Evolutionary conservation across 2,888 invertebrate genomes (phyloP).

Genomic region (Nephrotoma guestfalica): DNA sequence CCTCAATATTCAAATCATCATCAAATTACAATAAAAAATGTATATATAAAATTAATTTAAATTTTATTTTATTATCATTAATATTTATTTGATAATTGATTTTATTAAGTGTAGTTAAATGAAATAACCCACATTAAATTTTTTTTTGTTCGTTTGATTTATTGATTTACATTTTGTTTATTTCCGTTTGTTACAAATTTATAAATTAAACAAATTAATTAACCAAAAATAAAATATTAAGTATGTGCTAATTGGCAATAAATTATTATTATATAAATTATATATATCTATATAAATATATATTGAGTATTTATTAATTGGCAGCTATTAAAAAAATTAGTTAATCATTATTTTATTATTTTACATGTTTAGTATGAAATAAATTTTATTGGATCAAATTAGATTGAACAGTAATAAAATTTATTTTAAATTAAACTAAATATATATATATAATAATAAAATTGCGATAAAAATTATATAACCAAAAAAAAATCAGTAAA

Average conservation of each 20-base stretch:
- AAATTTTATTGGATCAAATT: not conserved
- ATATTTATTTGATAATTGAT: not conserved
- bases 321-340: conserved; percentile 4
- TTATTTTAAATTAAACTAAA: not conserved
- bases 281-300: not conserved
- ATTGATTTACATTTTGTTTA: not conserved
- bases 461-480: not conserved
- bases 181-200: not conserved
- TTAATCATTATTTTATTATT: not conserved
- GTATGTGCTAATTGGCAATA: conserved; percentile 5
- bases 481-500: not conserved
- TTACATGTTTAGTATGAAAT: not conserved
- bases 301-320: conserved; percentile 3
- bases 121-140: not conserved
- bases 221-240: not conserved
- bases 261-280: not conserved
- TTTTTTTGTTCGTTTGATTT: not conserved
- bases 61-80: not conserved
- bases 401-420: not conserved
- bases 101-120: not conserved
- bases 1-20: not conserved
- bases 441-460: not conserved
- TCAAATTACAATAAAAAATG: not conserved
- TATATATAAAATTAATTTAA: not conserved
- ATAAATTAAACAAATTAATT: not conserved